Percentiles rank a stretch among this genome's conserved stretches.
These are phyloP conservation scores for Kobus ellipsiprymnus DNA, from an alignment of 2,113 vertebrate species.

Conservation along the genomic window DNA sequence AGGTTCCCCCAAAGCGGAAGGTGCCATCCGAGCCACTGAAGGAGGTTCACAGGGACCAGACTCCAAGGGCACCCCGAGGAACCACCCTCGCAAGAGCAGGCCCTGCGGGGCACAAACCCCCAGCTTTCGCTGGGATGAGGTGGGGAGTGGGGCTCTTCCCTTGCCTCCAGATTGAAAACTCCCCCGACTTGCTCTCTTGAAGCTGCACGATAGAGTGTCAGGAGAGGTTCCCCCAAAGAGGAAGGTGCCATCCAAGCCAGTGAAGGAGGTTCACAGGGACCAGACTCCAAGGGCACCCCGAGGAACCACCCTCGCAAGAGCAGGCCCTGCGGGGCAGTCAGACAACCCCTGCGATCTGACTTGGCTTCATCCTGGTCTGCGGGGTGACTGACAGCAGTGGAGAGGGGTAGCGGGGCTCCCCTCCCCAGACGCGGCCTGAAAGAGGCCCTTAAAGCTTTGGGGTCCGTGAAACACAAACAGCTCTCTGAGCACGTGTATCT, in stretches of 20 bases:
- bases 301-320: background rate
- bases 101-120: background rate
- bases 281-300: background rate
- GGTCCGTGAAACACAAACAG: background rate
- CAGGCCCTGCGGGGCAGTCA: background rate
- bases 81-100: background rate
- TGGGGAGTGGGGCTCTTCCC: background rate
- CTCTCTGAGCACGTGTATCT: accelerated
- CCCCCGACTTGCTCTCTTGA: too few species aligned
- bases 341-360: background rate
- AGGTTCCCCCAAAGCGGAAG: background rate
- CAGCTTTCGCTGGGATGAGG: background rate
- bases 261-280: accelerated
- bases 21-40: background rate
- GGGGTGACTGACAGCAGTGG: background rate
- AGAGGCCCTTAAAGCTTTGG: background rate
- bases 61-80: background rate
- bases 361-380: background rate
- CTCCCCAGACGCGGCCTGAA: background rate
- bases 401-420: accelerated
- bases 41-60: accelerated
- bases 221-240: too few species aligned
- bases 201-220: too few species aligned
- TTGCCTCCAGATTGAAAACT: background rate
- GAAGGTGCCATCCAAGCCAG: background rate